A percentile compares a stretch with the other conserved stretches of the same genome.
Conservation (phyloP, 2,113 vertebrate genomes). For the Zosterops japonicus region DNA sequence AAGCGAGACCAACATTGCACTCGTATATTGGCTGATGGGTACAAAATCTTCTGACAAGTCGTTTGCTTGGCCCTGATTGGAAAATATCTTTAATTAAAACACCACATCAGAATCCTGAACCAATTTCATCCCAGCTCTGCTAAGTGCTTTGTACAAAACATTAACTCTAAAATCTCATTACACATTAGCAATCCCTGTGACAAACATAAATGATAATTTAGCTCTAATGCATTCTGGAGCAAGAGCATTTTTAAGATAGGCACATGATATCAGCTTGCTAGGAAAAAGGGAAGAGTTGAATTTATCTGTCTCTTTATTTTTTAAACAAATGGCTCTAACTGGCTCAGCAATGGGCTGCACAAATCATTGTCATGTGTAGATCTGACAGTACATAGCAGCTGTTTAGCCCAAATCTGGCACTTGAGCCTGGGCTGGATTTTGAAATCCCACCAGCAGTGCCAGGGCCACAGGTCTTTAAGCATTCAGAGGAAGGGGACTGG, state of each 20-base stretch:
- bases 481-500: background rate
- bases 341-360: background rate
- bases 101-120: constrained; percentile 69
- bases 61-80: constrained; percentile 63
- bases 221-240: constrained; percentile 62
- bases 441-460: background rate
- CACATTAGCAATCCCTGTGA: constrained; percentile 68
- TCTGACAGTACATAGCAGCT: background rate
- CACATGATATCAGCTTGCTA: background rate
- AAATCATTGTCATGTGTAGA: background rate
- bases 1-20: constrained; percentile 24
- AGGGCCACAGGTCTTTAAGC: background rate
- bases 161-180: constrained; percentile 79
- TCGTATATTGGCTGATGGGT: constrained; percentile 5
- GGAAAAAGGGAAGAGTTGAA: background rate
- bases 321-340: constrained; percentile 17
- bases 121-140: constrained; percentile 66
- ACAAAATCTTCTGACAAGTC: constrained; percentile 61
- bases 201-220: constrained; percentile 73
- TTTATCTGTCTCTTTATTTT: constrained; percentile 51
- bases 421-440: background rate
- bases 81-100: constrained; percentile 80
- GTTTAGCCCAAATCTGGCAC: background rate
- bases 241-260: constrained; percentile 41
- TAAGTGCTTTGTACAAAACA: constrained; percentile 77